Evolutionary conservation across 2,888 invertebrate species (phyloP), one percentile per base, ranked within the genome.

Genomic region (Listrodromus nycthemerus): DNA sequence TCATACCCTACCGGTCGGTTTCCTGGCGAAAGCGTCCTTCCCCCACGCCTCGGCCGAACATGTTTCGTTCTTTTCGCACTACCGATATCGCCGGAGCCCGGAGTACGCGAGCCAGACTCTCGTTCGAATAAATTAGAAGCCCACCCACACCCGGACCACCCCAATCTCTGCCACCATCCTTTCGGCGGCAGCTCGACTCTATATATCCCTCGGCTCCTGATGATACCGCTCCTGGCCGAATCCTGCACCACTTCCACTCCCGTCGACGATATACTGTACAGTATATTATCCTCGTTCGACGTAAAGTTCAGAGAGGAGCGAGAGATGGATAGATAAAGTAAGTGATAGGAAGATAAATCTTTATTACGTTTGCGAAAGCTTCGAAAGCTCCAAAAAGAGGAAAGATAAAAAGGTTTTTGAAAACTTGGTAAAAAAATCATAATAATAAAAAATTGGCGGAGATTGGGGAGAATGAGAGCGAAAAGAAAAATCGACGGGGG

Each of bases 81-180:
- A 85, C 82, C 86, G 84, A 85, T 84, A 85, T 85, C 76, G 74
- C 83, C 27, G 63, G 4, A n/a, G 19, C 21, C 71, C 69, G 19
- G 65, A 19, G 65, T 67, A 63, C 74, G 13, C 61, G 61, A 27
- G 78, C 41, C 82, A 78, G 58, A 76, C 55, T 69, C 75, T 71
- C 79, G 67, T 85, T 75, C 80, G 85, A 86, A 89, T 87, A 89
- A 87, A 85, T 89, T 85, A 84, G 81, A 85, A 80, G 77, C 58
- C 69, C 45, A n/a, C 21, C 77, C 24, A 52, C 48, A 8, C 61
- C 55, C 58, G 37, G 10, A 52, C 58, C 73, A 16, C 41, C 27
- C 58, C 58, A 61, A 61, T 61, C 58, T 61, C 58, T 16, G 58
- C 27, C 27, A 4, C 27, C 27, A 16, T 61, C n/a, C 58, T 61